phyloP scores from a whole-genome alignment of 2,797 vertebrate genomes.

The Enteromius thamalakanensis region DNA sequence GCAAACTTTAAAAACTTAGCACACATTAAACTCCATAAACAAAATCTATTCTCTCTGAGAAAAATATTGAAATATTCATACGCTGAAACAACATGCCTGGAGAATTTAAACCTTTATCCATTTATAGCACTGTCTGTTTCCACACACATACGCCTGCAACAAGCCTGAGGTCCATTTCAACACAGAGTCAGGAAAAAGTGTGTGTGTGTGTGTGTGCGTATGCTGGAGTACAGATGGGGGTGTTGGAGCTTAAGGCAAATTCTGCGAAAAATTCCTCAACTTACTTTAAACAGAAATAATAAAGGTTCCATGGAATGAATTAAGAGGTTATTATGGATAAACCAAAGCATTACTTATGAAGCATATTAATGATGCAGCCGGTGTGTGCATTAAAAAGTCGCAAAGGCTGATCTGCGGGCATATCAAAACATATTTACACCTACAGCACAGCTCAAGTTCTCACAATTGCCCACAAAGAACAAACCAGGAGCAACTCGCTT shows the following conservation, averaged over 20 bases:
- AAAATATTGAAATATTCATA: slow-evolving; percentile 18
- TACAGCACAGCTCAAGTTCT: slow-evolving; percentile 16
- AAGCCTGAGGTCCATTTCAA: slow-evolving; percentile 42
- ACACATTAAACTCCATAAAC: slow-evolving; percentile 14
- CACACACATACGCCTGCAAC: slow-evolving; percentile 36
- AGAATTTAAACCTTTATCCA: slow-evolving; percentile 35
- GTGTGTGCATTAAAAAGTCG: background rate
- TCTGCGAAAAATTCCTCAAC: slow-evolving; percentile 18
- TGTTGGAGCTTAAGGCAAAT: slow-evolving; percentile 31
- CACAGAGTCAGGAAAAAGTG: slow-evolving; percentile 18
- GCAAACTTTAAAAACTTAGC: background rate
- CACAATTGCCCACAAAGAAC: background rate
- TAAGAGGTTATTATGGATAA: slow-evolving; percentile 32
- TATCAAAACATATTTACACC: slow-evolving; percentile 26
- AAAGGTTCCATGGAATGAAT: slow-evolving; percentile 14
- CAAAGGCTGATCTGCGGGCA: slow-evolving; percentile 5
- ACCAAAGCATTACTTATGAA: slow-evolving; percentile 25
- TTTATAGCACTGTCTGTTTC: slow-evolving; percentile 34
- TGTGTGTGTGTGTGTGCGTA: background rate
- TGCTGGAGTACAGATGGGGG: slow-evolving; percentile 13
- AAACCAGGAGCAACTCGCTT: background rate
- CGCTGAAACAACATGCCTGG: slow-evolving; percentile 41
- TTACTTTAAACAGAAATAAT: slow-evolving; percentile 31
- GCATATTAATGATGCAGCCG: slow-evolving; percentile 28
- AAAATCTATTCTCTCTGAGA: background rate